These are phyloP conservation scores for Rhopilema esculentum DNA, from an alignment of 30 jellyfish, hydroid and myxozoan genomes.

Conservation along the genomic window DNA sequence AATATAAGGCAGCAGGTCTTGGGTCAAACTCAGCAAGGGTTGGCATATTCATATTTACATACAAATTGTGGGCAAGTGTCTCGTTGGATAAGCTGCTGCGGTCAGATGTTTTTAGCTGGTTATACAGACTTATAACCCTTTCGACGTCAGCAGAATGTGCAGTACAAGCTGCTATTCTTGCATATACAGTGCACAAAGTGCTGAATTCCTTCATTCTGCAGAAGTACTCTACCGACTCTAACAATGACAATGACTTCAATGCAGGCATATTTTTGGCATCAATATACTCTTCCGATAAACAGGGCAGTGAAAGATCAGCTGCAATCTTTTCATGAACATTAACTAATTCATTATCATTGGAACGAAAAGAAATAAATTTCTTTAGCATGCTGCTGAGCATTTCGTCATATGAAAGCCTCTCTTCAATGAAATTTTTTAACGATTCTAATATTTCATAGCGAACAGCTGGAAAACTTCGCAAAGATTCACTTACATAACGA, in stretches of 20 bases:
- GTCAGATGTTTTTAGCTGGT: slow-evolving; percentile 17
- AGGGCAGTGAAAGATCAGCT: not conserved
- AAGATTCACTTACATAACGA: not conserved
- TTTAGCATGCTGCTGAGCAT: not conserved
- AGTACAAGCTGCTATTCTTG: slow-evolving; percentile 32
- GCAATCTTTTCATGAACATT: not conserved
- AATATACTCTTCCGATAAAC: not conserved
- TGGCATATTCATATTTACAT: slow-evolving; percentile 12
- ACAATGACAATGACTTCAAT: not conserved
- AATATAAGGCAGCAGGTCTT: not conserved
- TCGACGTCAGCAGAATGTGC: slow-evolving; percentile 58
- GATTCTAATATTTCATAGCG: not conserved
- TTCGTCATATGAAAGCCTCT: not conserved
- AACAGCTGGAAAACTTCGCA: not conserved
- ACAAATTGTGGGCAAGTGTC: not conserved
- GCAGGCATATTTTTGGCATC: not conserved
- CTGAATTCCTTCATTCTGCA: not conserved
- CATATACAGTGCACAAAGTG: slow-evolving; percentile 3
- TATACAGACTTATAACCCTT: slow-evolving; percentile 34
- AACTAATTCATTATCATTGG: not conserved
- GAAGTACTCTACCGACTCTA: not conserved
- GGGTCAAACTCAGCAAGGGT: slow-evolving; percentile 1
- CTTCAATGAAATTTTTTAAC: not conserved
- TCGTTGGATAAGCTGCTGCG: slow-evolving; percentile 1
- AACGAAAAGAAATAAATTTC: not conserved